A percentile compares a stretch with the other conserved stretches of the same genome.
Conservation (phyloP, 2,797 vertebrate genomes). For the Poeciliopsis paucimaculata region DNA sequence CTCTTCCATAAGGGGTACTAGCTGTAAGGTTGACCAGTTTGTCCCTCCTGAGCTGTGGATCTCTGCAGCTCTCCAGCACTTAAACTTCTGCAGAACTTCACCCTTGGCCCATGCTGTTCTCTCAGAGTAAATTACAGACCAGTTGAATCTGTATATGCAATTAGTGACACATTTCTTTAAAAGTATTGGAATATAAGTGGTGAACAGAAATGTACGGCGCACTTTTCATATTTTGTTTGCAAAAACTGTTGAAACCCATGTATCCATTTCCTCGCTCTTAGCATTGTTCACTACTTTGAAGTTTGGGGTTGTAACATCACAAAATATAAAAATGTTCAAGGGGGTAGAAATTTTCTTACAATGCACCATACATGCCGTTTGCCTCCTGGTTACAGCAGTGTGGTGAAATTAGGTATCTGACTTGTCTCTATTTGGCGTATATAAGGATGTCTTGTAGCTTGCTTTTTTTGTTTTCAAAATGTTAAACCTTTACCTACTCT, state of each 20-base stretch:
- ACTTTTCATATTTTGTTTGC: neutral
- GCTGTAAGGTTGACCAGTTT: neutral
- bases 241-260: neutral
- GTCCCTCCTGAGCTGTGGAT: neutral
- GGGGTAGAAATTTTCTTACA: neutral
- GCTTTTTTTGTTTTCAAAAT: neutral
- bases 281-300: neutral
- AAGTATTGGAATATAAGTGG: neutral
- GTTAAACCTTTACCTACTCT: neutral
- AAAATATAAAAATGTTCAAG: neutral
- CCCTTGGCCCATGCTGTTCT: neutral
- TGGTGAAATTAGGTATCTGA: neutral
- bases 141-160: neutral
- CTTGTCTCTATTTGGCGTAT: neutral
- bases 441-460: neutral
- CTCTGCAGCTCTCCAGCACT: neutral
- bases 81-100: neutral
- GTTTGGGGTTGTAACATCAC: neutral
- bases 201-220: neutral
- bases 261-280: neutral
- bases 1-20: neutral
- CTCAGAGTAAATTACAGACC: neutral
- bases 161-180: neutral
- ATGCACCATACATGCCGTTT: neutral
- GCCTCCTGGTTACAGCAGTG: neutral